phyloP scores from a whole-genome alignment of 2,797 vertebrate genomes.

The Dermochelys coriacea region DNA sequence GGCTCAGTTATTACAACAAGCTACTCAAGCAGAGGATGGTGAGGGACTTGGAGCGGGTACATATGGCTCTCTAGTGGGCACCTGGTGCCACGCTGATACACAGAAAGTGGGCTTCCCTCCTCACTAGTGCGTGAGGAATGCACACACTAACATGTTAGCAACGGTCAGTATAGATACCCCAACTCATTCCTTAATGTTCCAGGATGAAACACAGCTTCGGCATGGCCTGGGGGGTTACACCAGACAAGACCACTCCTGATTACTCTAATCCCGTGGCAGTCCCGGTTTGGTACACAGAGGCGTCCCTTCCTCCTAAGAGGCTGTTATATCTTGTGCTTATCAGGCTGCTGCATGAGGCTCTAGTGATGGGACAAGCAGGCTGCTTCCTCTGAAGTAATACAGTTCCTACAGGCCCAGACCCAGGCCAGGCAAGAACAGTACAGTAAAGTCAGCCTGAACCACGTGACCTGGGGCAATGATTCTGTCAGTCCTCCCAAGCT shows the following conservation, averaged over 20 bases:
- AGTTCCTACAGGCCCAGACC: neutral
- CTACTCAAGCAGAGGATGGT: fast-evolving
- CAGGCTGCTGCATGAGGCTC: neutral
- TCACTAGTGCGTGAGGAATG: neutral
- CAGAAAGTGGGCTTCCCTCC: neutral
- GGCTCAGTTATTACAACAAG: neutral
- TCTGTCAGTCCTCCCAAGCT: neutral
- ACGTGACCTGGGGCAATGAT: neutral
- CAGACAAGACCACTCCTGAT: neutral
- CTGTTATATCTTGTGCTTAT: neutral
- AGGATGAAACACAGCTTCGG: neutral
- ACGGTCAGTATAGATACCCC: neutral
- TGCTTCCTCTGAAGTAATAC: neutral
- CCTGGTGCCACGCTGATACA: no score
- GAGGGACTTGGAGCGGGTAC: neutral
- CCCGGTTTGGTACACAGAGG: neutral
- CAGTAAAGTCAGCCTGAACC: neutral
- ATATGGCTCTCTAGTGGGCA: neutral
- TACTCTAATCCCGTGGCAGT: neutral
- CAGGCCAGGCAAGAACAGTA: neutral
- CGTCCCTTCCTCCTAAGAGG: neutral
- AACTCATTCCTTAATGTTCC: neutral
- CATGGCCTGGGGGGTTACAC: neutral
- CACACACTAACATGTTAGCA: fast-evolving
- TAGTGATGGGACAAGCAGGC: neutral